A percentile compares a stretch with the other conserved stretches of the same genome.
These are phyloP conservation scores for Macropis europaea DNA, from an alignment of 2,888 invertebrate genomes.

Conservation along the genomic window DNA sequence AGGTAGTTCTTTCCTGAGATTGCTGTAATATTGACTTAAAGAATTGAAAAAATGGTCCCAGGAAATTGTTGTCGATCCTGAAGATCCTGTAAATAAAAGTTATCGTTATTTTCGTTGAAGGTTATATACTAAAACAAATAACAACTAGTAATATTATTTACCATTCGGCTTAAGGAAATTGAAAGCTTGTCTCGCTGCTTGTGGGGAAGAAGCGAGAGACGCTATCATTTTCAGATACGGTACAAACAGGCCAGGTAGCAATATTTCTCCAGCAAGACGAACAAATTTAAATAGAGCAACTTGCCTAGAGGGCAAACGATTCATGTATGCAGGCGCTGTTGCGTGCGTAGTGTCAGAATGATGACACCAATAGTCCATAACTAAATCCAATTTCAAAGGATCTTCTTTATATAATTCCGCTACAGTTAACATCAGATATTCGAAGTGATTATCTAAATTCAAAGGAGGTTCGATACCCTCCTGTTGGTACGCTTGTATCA, in stretches of 20 bases:
- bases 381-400: conserved; percentile 85
- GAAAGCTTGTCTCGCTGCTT: conserved; percentile 90
- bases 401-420: conserved; percentile 90
- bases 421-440: conserved; percentile 90
- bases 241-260: conserved; percentile 91
- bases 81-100: conserved; percentile 62
- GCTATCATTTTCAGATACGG: conserved; percentile 93
- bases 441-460: conserved; percentile 89
- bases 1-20: conserved; percentile 85
- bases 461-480: conserved; percentile 90
- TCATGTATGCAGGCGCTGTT: conserved; percentile 73
- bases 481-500: conserved; percentile 86
- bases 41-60: conserved; percentile 94
- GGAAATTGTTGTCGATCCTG: conserved; percentile 83
- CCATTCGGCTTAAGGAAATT: conserved; percentile 88
- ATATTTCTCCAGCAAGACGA: conserved; percentile 91
- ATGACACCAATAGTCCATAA: conserved; percentile 92
- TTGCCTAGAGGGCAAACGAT: conserved; percentile 83
- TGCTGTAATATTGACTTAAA: conserved; percentile 87
- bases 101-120: background rate
- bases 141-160: conserved; percentile 46
- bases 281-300: conserved; percentile 95
- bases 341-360: conserved; percentile 78
- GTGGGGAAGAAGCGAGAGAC: conserved; percentile 88
- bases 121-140: background rate